Evolutionary conservation across 2,113 vertebrate genomes (phyloP), one percentile per base, ranked within the genome.

Genomic region (Illadopsis cleaveri): DNA sequence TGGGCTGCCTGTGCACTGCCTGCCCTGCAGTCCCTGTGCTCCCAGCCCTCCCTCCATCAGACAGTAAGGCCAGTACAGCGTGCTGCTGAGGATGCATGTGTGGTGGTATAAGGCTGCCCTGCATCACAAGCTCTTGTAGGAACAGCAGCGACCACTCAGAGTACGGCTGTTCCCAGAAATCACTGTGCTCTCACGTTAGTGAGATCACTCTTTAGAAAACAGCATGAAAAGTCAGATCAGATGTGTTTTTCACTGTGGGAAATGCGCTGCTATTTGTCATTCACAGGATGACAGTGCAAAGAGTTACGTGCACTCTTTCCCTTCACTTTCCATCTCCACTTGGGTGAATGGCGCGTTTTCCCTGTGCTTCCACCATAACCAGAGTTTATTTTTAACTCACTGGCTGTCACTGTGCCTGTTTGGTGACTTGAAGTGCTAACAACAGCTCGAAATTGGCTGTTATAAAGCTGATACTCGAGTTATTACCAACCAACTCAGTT

Each of bases 51-150:
- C 47, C 54, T 83, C 44, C 58, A 11, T 25, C 14, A 0, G 3
- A 1, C 73, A 11, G 69, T 1, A 1, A 22, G 57, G 13, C 13
- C 40, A 3, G 37, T 0, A 4, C 0, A 0, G 44, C 0, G 1
- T 1, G 1, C 44, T 9, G 44, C 2, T 2, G 69, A 38, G 38
- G 66, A 69, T 10, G 54, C 16, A 3, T 19, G 5, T 3, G 2
- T 3, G 48, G n/a, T 3, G 31, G 11, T 6, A 3, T 2, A 45
- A 11, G 22, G 56, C 85, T 88, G 62, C 60, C 60, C 47, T 0
- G 8, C 33, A 22, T 7, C 11, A 8, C 68, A 12, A 24, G 42
- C 78, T 61, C 69, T 18, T 42, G 76, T 5, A 87, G 82, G 66
- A 30, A 23, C 7, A 1, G 50, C 31, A 78, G 60, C 50, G 60